These are phyloP conservation scores for Setophaga kirtlandii DNA, from an alignment of 2,113 vertebrate species.

Conservation along the genomic window DNA sequence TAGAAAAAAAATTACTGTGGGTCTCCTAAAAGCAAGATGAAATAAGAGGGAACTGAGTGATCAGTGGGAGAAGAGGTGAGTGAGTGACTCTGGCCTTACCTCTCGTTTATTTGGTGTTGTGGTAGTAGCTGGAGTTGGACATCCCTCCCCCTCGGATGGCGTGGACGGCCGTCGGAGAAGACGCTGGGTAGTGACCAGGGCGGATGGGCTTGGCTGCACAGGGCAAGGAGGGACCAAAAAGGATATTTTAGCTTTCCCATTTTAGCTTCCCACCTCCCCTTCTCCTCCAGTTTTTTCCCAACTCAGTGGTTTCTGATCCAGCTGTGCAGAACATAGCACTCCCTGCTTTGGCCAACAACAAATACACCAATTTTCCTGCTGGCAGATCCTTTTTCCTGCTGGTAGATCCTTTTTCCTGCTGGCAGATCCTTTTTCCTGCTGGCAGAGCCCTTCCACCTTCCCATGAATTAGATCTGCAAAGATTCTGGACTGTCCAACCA, in stretches of 20 bases:
- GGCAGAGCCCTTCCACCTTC: background rate
- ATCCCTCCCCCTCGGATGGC: conserved; percentile 81
- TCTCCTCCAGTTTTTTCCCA: background rate
- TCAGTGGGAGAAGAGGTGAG: background rate
- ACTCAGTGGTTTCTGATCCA: background rate
- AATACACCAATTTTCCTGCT: background rate
- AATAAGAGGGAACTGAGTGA: background rate
- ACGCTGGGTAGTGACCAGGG: conserved; percentile 88
- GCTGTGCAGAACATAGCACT: background rate
- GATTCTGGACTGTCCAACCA: background rate
- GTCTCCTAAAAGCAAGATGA: background rate
- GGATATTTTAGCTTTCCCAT: background rate
- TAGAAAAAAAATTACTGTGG: background rate
- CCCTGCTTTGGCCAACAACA: background rate
- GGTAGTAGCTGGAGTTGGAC: conserved; percentile 77
- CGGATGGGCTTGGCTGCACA: conserved; percentile 89
- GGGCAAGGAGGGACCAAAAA: background rate
- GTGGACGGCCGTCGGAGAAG: conserved; percentile 82
- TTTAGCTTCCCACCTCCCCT: background rate
- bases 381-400: background rate
- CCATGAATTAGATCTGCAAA: background rate
- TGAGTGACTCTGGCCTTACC: conserved; percentile 54
- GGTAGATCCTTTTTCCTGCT: background rate
- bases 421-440: background rate
- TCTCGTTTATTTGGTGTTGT: conserved; percentile 73